phyloP scores from a whole-genome alignment of 2,888 invertebrate species.

The Agrotis clavis region DNA sequence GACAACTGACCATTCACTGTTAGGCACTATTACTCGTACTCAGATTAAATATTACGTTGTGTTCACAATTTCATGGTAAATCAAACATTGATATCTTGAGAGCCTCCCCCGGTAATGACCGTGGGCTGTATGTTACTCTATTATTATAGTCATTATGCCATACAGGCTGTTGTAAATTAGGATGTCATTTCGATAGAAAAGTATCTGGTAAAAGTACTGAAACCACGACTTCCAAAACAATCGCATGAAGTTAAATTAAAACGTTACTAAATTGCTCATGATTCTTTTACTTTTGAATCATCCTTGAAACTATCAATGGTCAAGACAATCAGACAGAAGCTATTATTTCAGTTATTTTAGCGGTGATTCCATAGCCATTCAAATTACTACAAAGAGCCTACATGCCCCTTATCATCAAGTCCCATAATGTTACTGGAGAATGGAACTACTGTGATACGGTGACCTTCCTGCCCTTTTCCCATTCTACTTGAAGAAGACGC shows the following conservation, averaged over 20 bases:
- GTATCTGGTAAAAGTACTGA: too few relatives aligned
- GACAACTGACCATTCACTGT: slow-evolving; percentile 14
- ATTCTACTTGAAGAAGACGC: too few relatives aligned
- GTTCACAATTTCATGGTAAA: slow-evolving; percentile 50
- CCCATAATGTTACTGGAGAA: too few relatives aligned
- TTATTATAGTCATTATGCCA: neutral
- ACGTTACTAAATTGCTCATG: neutral
- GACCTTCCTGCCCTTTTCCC: too few relatives aligned
- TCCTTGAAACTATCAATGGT: neutral
- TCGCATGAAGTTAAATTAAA: too few relatives aligned
- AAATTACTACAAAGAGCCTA: neutral
- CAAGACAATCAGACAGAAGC: neutral
- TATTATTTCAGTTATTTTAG: neutral
- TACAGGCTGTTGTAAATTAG: neutral
- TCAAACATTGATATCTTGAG: slow-evolving; percentile 36
- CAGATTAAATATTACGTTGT: slow-evolving; percentile 16
- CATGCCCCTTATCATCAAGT: too few relatives aligned
- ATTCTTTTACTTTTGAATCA: neutral
- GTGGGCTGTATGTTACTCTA: neutral
- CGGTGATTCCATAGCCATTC: too few relatives aligned
- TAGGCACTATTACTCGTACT: slow-evolving; percentile 26
- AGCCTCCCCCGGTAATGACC: slow-evolving; percentile 30
- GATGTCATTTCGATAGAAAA: too few relatives aligned
- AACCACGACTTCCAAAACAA: neutral
- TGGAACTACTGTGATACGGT: too few relatives aligned